Conservation (phyloP, 2,888 invertebrate species). For the Dryobotodes eremita region DNA sequence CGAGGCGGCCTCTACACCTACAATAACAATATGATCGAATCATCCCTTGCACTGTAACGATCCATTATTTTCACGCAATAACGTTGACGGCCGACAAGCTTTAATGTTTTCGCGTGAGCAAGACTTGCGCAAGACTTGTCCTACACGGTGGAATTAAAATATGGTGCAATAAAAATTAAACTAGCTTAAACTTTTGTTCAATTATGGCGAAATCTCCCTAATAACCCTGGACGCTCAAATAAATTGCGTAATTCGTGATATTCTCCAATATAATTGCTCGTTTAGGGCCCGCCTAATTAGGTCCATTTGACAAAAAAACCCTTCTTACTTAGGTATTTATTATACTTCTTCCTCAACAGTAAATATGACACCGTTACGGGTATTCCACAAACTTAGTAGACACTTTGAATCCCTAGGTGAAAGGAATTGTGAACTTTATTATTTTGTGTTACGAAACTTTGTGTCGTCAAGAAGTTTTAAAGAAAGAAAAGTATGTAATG, state of each 20-base stretch:
- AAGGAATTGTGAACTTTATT: conserved; percentile 35
- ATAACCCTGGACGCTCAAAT: too few relatives aligned
- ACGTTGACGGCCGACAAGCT: background rate
- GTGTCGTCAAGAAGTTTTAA: conserved; percentile 25
- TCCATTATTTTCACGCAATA: background rate
- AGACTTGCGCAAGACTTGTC: background rate
- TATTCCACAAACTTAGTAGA: conserved; percentile 7
- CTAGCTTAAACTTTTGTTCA: background rate
- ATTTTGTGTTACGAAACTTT: conserved; percentile 39
- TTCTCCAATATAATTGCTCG: background rate
- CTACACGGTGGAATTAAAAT: background rate
- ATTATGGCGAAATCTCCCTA: too few relatives aligned
- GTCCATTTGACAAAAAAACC: background rate
- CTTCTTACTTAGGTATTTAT: background rate
- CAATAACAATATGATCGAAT: background rate
- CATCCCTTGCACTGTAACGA: background rate
- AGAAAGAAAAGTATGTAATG: conserved; percentile 35
- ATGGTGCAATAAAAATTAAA: background rate
- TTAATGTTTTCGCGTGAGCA: background rate
- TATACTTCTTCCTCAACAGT: background rate
- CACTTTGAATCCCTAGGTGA: conserved; percentile 29
- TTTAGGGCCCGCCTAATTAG: background rate
- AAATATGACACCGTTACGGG: conserved; percentile 10
- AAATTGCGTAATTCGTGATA: background rate
- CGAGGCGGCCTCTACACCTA: background rate